Percentiles rank a stretch among this genome's conserved stretches.
These are phyloP conservation scores for Pangasius macronema DNA, from an alignment of 2,797 vertebrate genomes.

Conservation along the genomic window DNA sequence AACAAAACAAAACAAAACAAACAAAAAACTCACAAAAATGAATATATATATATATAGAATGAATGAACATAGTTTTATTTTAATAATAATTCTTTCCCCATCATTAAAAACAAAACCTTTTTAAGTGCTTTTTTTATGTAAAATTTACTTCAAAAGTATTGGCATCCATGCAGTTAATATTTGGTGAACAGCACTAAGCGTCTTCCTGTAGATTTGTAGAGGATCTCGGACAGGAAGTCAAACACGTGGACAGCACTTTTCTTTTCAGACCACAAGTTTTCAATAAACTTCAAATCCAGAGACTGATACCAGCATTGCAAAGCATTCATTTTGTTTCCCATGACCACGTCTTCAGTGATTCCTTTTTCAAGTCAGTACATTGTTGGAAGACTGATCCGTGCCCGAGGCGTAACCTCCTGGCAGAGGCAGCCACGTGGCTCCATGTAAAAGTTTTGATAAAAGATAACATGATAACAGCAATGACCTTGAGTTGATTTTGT, in stretches of 20 bases:
- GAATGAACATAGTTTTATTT: neutral
- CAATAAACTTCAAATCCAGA: neutral
- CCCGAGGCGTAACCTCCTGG: neutral
- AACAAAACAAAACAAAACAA: neutral
- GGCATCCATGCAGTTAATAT: neutral
- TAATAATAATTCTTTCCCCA: too few species aligned
- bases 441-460: neutral
- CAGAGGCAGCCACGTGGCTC: neutral
- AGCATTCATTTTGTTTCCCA: neutral
- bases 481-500: neutral
- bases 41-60: neutral
- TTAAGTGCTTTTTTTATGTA: neutral
- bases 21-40: too few species aligned
- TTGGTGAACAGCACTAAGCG: neutral
- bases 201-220: neutral
- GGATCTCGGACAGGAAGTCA: neutral
- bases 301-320: too few species aligned
- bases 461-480: neutral
- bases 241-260: neutral
- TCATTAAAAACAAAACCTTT: neutral
- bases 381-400: neutral
- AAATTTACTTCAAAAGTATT: slow-evolving; percentile 1
- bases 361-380: neutral
- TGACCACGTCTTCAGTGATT: neutral
- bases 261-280: neutral